phyloP scores from a whole-genome alignment of 2,113 vertebrate genomes.

The Burhinus oedicnemus region DNA sequence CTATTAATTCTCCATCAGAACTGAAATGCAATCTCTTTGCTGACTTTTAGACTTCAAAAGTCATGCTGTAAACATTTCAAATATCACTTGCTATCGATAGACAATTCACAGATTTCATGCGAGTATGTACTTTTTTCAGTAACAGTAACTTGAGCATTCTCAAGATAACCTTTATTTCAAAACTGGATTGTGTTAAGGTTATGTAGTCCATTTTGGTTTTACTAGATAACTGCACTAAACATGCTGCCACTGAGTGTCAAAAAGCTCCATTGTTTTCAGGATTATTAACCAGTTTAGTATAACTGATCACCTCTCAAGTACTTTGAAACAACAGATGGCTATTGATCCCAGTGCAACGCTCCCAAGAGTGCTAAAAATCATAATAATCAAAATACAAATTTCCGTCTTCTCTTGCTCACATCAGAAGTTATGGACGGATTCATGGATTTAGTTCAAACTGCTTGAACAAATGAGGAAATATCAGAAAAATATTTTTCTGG shows the following conservation, averaged over 20 bases:
- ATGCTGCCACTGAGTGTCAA: not conserved
- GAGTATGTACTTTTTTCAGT: not conserved
- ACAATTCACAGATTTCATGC: not conserved
- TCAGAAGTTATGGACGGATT: not conserved
- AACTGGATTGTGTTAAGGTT: not conserved
- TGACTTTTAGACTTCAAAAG: not conserved
- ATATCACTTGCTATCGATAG: not conserved
- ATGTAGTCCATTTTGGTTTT: not conserved
- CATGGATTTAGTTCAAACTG: not conserved
- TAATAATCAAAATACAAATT: not conserved
- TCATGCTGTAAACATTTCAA: not conserved
- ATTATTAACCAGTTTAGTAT: not conserved
- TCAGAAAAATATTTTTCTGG: not conserved
- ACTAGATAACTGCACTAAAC: not conserved
- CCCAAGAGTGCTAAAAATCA: not conserved
- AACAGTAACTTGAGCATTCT: not conserved
- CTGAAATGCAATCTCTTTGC: not conserved
- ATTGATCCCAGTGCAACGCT: fast-evolving
- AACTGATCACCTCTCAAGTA: not conserved
- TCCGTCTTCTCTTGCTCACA: not conserved
- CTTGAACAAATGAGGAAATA: not conserved
- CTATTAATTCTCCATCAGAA: not conserved
- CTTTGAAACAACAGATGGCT: not conserved
- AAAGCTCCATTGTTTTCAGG: not conserved
- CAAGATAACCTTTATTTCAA: not conserved